Evolutionary conservation across 2,888 invertebrate genomes (phyloP).

Genomic region (Dynastes maya): DNA sequence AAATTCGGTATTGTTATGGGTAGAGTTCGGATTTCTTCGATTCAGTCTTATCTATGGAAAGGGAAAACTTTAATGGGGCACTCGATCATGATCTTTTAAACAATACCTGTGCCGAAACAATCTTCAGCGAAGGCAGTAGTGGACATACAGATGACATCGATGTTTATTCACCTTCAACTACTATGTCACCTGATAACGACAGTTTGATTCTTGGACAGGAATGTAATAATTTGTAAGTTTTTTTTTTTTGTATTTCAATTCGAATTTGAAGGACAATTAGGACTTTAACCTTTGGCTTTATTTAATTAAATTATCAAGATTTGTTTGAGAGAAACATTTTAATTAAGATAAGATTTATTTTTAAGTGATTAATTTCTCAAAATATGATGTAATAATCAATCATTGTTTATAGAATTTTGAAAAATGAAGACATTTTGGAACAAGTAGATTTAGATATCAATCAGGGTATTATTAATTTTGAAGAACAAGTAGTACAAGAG

Average conservation of each 20-base stretch:
- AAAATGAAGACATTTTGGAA: constrained; percentile 18
- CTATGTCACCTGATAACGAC: constrained; percentile 80
- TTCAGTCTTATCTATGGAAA: constrained; percentile 78
- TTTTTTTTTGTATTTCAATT: background rate
- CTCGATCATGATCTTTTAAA: constrained; percentile 71
- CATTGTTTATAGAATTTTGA: constrained; percentile 24
- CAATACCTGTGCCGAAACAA: constrained; percentile 64
- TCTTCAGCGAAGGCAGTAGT: constrained; percentile 64
- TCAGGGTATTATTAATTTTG: constrained; percentile 29
- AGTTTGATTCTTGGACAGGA: constrained; percentile 52
- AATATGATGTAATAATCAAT: background rate
- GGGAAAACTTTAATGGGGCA: constrained; percentile 75
- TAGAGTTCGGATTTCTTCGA: constrained; percentile 78
- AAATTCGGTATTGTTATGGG: constrained; percentile 41
- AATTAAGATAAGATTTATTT: no score
- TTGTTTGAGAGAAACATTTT: background rate
- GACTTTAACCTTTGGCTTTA: constrained; percentile 19
- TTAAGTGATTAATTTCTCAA: no score
- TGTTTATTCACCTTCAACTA: constrained; percentile 63
- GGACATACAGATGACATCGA: constrained; percentile 63
- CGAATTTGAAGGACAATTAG: background rate
- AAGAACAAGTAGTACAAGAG: constrained; percentile 1
- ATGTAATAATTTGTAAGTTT: constrained; percentile 53
- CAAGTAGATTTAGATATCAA: constrained; percentile 18
- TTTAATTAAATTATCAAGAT: background rate